Percentiles rank a stretch among this genome's conserved stretches.
phyloP scores from a whole-genome alignment of 2,888 invertebrate species.

The Rhaphigaster nebulosa region DNA sequence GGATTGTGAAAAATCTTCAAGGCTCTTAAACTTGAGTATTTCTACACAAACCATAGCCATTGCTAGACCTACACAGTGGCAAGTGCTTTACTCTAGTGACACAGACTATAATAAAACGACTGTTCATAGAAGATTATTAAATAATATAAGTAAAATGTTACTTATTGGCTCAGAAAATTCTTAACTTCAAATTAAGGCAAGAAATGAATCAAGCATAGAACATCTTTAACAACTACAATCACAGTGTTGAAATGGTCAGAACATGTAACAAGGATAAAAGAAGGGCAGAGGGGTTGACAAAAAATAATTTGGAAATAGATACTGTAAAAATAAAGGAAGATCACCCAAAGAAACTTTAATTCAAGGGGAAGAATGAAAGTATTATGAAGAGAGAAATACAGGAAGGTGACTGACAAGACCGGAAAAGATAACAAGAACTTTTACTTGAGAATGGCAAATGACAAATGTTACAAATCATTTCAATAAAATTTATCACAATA shows the following conservation, averaged over 20 bases:
- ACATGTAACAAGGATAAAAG: too few species aligned
- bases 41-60: not conserved
- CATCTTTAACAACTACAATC: not conserved
- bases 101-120: not conserved
- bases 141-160: not conserved
- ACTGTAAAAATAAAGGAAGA: not conserved
- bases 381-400: not conserved
- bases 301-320: not conserved
- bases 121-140: not conserved
- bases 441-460: not conserved
- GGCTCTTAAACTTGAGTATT: not conserved
- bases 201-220: not conserved
- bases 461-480: not conserved
- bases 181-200: not conserved
- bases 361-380: not conserved
- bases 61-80: not conserved
- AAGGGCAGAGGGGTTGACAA: not conserved
- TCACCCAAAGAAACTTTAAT: not conserved
- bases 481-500: not conserved
- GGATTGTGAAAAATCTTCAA: not conserved
- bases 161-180: not conserved
- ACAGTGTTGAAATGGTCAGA: not conserved
- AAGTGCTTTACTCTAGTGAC: too few species aligned
- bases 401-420: not conserved
- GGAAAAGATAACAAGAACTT: not conserved